phyloP scores from a whole-genome alignment of 2,113 vertebrate species.

The Lamprologus ornatipinnis region DNA sequence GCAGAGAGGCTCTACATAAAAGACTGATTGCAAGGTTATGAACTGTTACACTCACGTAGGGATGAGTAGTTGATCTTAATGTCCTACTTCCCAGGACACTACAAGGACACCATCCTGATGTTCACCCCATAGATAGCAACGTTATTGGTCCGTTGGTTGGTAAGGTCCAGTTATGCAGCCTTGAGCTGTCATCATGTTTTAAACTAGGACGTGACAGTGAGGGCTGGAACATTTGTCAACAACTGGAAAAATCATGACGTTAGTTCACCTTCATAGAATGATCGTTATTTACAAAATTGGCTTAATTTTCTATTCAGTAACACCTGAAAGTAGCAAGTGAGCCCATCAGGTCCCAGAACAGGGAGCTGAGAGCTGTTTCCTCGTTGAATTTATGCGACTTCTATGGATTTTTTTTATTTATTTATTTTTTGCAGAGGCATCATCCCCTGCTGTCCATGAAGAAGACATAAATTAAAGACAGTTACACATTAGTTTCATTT shows the following conservation, averaged over 20 bases:
- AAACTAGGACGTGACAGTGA: not conserved
- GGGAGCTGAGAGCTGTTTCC: not conserved
- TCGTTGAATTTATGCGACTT: accelerated
- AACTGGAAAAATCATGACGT: not conserved
- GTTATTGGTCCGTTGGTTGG: not conserved
- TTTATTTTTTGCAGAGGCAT: not conserved
- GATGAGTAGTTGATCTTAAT: not conserved
- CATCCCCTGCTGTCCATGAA: accelerated
- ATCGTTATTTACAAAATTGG: not conserved
- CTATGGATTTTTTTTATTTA: not conserved
- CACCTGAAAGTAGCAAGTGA: not conserved
- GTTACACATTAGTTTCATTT: not conserved
- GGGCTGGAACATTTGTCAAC: not conserved
- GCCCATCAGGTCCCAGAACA: not conserved
- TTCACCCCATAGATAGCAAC: not conserved
- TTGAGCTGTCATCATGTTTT: not conserved
- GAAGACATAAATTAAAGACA: accelerated
- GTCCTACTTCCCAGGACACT: not conserved
- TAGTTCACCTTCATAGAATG: not conserved
- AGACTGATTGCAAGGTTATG: not conserved
- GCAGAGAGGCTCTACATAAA: not conserved
- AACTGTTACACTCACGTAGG: not conserved
- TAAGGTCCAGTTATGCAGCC: not conserved
- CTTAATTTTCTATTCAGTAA: not conserved
- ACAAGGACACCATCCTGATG: not conserved